Evolutionary conservation across 2,888 invertebrate species (phyloP), one percentile per base, ranked within the genome.

Genomic region (Eupeodes luniger): DNA sequence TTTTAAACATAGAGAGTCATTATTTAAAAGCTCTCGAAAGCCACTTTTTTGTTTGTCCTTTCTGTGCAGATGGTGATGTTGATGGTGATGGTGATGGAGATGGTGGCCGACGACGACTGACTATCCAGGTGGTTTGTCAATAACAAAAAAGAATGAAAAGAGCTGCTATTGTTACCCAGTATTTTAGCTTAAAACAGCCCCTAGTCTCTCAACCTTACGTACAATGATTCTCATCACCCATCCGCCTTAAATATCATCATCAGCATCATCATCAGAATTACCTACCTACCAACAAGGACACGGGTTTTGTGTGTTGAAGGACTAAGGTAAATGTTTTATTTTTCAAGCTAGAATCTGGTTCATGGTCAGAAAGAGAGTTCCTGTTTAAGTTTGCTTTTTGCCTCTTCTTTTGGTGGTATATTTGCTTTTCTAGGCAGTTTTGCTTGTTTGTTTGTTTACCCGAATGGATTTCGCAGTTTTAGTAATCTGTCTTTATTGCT

Each of bases 1-100:
- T 86, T 86, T 79, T 75, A 86, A 86, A 86, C 75, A 79, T 75
- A 69, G 74, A 86, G 82, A 79, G 69, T 79, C 86, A 82, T 86
- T 86, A 82, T 86, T 75, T 77, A 61, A 70, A 53, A 70, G 77
- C 44, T 61, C 36, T 34, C 67, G 47, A 74, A 66, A 66, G 67
- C n/a, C n/a, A 36, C 27, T 77, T 69, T 62, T 67, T 53, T 74
- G 51, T 70, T 72, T 70, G 49, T 36, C 57, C n/a, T 69, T 61
- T 27, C 64, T 2, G 47, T 27, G 27, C 27, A 27, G 27, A 27
- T 61, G 44, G 11, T 61, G n/a, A 36, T 61, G n/a, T 36, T 61
- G 57, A 44, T 44, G 47, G 12, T 47, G 2, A 47, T 51, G 61
- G 40, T 40, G 40, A 40, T 9, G 27, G 27, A 27, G 27, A 27